A percentile compares a stretch with the other conserved stretches of the same genome.
Conservation (phyloP, 2,113 vertebrate species). For the Elephantulus edwardii region DNA sequence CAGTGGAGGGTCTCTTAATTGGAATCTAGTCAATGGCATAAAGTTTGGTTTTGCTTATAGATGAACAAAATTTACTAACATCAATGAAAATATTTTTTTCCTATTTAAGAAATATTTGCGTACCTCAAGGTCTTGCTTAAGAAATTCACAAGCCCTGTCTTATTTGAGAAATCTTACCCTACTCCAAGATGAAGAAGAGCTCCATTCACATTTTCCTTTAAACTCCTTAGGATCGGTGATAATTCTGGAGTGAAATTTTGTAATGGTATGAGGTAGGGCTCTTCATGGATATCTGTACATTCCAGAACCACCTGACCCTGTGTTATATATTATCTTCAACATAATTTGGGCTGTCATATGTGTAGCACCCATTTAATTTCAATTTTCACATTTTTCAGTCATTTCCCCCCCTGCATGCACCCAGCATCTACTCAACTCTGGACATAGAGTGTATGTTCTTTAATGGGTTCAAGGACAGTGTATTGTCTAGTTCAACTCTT, state of each 20-base stretch:
- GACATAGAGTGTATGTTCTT: background rate
- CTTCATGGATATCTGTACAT: background rate
- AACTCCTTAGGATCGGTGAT: background rate
- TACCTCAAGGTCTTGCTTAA: background rate
- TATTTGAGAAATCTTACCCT: too few species aligned
- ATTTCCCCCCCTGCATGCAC: background rate
- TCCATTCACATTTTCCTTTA: background rate
- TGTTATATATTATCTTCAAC: background rate
- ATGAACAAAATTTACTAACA: background rate
- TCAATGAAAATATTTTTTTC: background rate
- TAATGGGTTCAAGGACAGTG: background rate
- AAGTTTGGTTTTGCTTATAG: too few species aligned
- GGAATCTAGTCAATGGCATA: too few species aligned
- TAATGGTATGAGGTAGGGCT: background rate
- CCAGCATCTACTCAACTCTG: background rate
- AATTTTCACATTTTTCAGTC: background rate
- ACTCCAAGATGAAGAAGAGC: background rate
- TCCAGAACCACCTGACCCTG: background rate
- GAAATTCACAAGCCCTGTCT: too few species aligned
- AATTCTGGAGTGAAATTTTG: background rate
- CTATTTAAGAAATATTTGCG: conserved; percentile 18
- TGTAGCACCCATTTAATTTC: background rate
- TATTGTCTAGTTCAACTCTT: too few species aligned
- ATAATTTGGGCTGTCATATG: background rate
- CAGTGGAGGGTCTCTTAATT: too few species aligned